Conservation (phyloP, 2,888 invertebrate species). For the Clistopyga incitator region DNA sequence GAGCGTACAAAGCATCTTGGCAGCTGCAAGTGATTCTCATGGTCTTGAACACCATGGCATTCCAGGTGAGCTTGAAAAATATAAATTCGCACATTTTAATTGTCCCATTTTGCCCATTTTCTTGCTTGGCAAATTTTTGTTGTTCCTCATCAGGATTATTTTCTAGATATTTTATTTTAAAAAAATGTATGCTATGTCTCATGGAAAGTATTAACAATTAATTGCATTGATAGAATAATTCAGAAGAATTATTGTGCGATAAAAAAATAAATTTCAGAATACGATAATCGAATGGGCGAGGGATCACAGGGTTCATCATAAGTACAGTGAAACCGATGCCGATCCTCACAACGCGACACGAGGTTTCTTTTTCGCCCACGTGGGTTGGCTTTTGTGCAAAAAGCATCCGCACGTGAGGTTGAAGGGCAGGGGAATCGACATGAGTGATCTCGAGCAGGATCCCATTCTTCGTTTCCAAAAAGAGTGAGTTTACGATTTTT, state of each 20-base stretch:
- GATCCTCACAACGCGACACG: slow-evolving; percentile 90
- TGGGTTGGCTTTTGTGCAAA: slow-evolving; percentile 96
- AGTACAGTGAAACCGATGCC: slow-evolving; percentile 91
- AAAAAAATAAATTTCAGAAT: slow-evolving; percentile 85
- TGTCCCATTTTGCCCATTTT: neutral
- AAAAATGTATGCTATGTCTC: too few relatives aligned
- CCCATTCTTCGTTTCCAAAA: slow-evolving; percentile 95
- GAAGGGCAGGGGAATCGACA: slow-evolving; percentile 94
- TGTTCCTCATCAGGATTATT: too few relatives aligned
- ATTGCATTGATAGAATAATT: too few relatives aligned
- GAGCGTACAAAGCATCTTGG: slow-evolving; percentile 97
- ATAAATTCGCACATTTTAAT: neutral
- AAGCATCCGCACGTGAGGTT: slow-evolving; percentile 96
- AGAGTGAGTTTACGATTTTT: slow-evolving; percentile 87
- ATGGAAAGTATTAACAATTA: too few relatives aligned
- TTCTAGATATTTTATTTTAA: neutral
- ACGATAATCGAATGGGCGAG: slow-evolving; percentile 92
- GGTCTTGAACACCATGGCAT: slow-evolving; percentile 94
- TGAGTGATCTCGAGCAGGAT: slow-evolving; percentile 93
- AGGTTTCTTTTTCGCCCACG: slow-evolving; percentile 98
- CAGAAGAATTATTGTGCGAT: too few relatives aligned
- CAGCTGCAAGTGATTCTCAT: slow-evolving; percentile 93
- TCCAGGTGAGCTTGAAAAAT: slow-evolving; percentile 88
- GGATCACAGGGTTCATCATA: slow-evolving; percentile 94
- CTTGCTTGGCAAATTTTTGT: neutral